Conservation (phyloP, 2,888 invertebrate species). For the Trachelus tabidus region DNA sequence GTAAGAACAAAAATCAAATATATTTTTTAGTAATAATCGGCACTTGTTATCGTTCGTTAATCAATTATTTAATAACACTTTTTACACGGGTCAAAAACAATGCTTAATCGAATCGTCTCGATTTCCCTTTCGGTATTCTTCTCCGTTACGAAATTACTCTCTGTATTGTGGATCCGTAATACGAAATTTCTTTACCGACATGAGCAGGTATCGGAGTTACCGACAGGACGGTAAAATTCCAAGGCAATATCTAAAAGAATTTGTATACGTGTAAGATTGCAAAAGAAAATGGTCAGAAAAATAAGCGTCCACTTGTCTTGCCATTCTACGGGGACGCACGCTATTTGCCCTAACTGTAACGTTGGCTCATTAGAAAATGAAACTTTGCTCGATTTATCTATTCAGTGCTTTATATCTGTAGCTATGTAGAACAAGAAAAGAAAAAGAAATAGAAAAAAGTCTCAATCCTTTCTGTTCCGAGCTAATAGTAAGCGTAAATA, state of each 20-base stretch:
- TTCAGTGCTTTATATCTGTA: not conserved
- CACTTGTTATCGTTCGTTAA: no score
- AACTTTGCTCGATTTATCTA: not conserved
- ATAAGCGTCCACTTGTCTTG: not conserved
- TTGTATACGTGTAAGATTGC: not conserved
- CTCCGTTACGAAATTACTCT: not conserved
- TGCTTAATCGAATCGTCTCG: not conserved
- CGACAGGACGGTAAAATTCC: not conserved
- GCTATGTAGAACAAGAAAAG: not conserved
- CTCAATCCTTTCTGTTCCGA: not conserved
- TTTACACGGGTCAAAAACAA: no score
- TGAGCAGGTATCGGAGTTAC: not conserved
- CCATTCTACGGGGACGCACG: not conserved
- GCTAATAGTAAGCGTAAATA: not conserved
- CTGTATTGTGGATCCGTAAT: not conserved
- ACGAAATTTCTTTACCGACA: not conserved
- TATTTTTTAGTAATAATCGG: not conserved
- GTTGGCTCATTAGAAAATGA: not conserved
- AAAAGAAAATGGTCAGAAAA: not conserved
- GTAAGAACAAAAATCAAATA: constrained; percentile 67
- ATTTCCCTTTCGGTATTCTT: not conserved
- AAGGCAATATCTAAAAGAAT: not conserved
- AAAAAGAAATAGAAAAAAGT: not conserved
- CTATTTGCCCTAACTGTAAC: not conserved
- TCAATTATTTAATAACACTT: no score